Evolutionary conservation across 2,797 vertebrate species (phyloP).

Genomic region (Otolemur crassicaudatus): DNA sequence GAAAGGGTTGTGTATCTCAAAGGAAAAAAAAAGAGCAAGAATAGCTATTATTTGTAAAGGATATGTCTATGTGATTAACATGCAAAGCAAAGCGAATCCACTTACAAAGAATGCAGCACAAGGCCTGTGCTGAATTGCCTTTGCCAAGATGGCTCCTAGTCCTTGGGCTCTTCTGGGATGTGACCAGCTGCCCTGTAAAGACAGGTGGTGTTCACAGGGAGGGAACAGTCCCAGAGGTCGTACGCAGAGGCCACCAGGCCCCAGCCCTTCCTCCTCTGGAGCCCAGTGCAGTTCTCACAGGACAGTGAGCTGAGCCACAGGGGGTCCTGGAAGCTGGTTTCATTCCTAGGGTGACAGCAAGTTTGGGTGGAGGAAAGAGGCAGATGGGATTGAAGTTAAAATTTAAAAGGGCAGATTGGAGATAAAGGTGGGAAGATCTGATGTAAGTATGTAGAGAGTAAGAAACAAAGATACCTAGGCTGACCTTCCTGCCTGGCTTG

Average conservation of each 20-base stretch:
- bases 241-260: background rate
- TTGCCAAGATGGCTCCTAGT: background rate
- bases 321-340: too few species aligned
- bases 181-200: background rate
- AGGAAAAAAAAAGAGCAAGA: background rate
- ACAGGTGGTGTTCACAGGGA: background rate
- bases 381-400: background rate
- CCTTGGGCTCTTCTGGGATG: background rate
- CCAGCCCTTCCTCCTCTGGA: background rate
- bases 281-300: background rate
- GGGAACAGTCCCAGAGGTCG: background rate
- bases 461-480: background rate
- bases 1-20: background rate
- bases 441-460: background rate
- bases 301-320: background rate
- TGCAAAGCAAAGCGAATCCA: background rate
- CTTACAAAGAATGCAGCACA: background rate
- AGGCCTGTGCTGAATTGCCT: rapidly evolving
- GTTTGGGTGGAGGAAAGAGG: too few species aligned
- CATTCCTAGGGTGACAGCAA: background rate
- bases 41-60: background rate
- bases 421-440: background rate
- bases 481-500: background rate
- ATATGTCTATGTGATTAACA: background rate
- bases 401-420: background rate